Conservation (phyloP, 2,797 vertebrate genomes). For the Enteromius viviparus region DNA sequence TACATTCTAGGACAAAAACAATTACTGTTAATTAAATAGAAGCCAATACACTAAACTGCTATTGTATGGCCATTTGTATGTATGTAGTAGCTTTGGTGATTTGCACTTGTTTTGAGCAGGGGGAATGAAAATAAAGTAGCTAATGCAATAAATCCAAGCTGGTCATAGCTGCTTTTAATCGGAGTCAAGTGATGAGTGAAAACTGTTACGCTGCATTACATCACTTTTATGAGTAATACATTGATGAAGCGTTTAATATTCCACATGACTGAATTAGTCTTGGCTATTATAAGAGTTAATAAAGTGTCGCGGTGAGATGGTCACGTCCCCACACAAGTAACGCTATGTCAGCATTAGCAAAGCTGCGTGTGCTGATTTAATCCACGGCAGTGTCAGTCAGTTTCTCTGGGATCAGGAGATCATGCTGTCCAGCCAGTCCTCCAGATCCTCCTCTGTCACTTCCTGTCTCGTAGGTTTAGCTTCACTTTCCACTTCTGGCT, state of each 20-base stretch:
- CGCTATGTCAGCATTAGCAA: slow-evolving; percentile 1
- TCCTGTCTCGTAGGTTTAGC: slow-evolving; percentile 62
- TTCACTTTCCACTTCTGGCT: slow-evolving; percentile 45
- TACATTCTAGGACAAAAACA: slow-evolving; percentile 63
- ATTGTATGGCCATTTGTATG: slow-evolving; percentile 81
- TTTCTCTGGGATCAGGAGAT: slow-evolving; percentile 76
- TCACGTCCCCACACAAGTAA: neutral
- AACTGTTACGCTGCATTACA: neutral
- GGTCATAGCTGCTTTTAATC: slow-evolving; percentile 42
- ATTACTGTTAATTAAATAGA: slow-evolving; percentile 59
- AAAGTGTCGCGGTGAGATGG: neutral
- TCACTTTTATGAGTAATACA: neutral
- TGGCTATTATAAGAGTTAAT: slow-evolving; percentile 1
- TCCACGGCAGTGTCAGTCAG: neutral
- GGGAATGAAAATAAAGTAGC: slow-evolving; percentile 84
- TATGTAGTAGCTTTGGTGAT: slow-evolving; percentile 82
- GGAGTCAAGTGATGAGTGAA: neutral
- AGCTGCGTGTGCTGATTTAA: neutral
- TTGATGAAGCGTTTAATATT: neutral
- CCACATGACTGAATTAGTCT: neutral
- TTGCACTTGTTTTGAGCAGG: slow-evolving; percentile 76
- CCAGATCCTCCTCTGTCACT: slow-evolving; percentile 84
- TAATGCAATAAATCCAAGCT: slow-evolving; percentile 84
- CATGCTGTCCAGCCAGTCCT: slow-evolving; percentile 98
- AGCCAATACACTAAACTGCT: slow-evolving; percentile 68